These are phyloP conservation scores for Lasioglossum vierecki DNA, from an alignment of 2,888 invertebrate species.

Conservation along the genomic window DNA sequence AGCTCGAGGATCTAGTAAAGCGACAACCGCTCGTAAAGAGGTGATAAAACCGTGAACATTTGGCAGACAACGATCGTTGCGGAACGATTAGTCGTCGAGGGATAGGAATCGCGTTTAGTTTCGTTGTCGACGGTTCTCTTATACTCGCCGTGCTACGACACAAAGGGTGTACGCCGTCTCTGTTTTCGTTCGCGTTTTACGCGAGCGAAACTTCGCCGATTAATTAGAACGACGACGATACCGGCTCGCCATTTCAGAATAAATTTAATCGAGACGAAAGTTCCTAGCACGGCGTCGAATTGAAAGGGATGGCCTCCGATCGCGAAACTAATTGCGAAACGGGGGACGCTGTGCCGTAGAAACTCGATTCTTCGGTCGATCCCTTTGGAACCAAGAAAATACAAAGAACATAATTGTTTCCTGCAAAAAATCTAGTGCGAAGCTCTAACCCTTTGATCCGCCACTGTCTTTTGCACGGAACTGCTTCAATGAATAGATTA, in stretches of 20 bases:
- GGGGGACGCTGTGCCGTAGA: neutral
- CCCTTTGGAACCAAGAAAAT: neutral
- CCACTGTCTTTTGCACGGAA: neutral
- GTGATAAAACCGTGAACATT: constrained; percentile 14
- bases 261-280: neutral
- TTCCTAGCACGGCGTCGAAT: neutral
- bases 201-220: neutral
- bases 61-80: constrained; percentile 11
- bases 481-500: neutral
- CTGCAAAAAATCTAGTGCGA: neutral
- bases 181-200: neutral
- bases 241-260: neutral
- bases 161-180: neutral
- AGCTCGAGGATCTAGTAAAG: neutral
- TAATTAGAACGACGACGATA: constrained; percentile 2
- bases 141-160: neutral
- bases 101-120: neutral
- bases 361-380: neutral
- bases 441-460: neutral
- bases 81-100: constrained; percentile 2
- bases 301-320: neutral
- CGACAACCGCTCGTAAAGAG: constrained; percentile 9
- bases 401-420: neutral
- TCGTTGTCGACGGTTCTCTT: neutral
- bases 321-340: neutral